These are phyloP conservation scores for Poeciliopsis gracilis DNA, from an alignment of 2,797 vertebrate species.

Conservation along the genomic window DNA sequence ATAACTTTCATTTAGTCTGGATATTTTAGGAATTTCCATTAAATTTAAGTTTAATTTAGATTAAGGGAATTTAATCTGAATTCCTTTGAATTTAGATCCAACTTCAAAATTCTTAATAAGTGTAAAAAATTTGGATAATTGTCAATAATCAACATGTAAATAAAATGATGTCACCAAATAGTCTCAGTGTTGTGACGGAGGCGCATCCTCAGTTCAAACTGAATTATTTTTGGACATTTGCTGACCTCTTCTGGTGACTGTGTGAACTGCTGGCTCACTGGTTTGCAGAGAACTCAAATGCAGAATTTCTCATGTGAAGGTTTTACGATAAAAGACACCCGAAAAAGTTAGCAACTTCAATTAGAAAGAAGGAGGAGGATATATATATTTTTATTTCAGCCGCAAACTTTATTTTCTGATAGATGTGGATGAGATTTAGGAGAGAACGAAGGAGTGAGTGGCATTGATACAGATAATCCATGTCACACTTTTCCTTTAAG, in stretches of 20 bases:
- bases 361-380: no score
- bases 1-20: not conserved
- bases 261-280: not conserved
- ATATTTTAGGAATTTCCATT: not conserved
- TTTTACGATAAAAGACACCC: not conserved
- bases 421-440: no score
- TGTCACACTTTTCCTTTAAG: no score
- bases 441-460: no score
- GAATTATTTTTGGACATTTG: not conserved
- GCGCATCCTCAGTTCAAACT: not conserved
- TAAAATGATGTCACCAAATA: not conserved
- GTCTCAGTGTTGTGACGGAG: not conserved
- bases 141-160: not conserved
- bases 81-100: not conserved
- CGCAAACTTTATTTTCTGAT: no score
- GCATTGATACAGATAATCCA: no score
- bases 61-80: not conserved
- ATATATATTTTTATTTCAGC: no score
- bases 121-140: not conserved
- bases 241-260: not conserved
- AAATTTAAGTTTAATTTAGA: not conserved
- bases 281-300: not conserved
- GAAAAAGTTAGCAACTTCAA: not conserved
- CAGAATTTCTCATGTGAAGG: not conserved
- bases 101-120: not conserved